Percentiles rank a stretch among this genome's conserved stretches.
Conservation (phyloP, 2,113 vertebrate genomes). For the Prionailurus viverrinus region DNA sequence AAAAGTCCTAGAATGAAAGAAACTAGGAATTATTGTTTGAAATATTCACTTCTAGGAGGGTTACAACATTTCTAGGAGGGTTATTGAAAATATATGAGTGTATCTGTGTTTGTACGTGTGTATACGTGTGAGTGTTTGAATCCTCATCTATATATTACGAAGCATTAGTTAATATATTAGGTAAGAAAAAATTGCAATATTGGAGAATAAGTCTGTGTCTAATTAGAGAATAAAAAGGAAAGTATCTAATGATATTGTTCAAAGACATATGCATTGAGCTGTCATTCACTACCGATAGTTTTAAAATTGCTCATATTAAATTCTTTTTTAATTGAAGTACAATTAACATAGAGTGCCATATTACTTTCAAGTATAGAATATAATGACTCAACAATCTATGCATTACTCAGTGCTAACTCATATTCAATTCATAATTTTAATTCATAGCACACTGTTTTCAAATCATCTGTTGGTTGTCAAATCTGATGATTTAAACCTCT, state of each 20-base stretch:
- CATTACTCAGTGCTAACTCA: neutral
- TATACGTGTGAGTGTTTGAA: neutral
- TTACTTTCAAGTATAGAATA: neutral
- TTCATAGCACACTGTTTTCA: neutral
- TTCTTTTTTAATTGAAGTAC: neutral
- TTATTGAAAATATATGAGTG: neutral
- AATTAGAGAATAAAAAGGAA: neutral
- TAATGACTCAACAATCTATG: neutral
- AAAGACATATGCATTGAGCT: neutral
- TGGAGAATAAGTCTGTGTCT: neutral
- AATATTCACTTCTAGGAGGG: neutral
- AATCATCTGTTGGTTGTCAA: neutral
- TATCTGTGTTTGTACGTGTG: neutral
- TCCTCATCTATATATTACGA: neutral
- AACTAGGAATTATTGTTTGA: neutral
- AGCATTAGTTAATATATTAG: neutral
- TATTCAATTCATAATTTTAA: neutral
- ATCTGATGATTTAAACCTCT: neutral
- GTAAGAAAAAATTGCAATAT: neutral
- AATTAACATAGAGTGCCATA: neutral
- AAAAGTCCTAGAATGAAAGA: slow-evolving; percentile 30
- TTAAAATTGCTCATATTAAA: neutral
- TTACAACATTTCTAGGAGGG: neutral
- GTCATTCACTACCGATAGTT: neutral
- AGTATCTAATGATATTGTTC: neutral